Percentiles rank a stretch among this genome's conserved stretches.
Evolutionary conservation across 2,113 vertebrate species (phyloP).

Genomic region (Phyllostomus hastatus): DNA sequence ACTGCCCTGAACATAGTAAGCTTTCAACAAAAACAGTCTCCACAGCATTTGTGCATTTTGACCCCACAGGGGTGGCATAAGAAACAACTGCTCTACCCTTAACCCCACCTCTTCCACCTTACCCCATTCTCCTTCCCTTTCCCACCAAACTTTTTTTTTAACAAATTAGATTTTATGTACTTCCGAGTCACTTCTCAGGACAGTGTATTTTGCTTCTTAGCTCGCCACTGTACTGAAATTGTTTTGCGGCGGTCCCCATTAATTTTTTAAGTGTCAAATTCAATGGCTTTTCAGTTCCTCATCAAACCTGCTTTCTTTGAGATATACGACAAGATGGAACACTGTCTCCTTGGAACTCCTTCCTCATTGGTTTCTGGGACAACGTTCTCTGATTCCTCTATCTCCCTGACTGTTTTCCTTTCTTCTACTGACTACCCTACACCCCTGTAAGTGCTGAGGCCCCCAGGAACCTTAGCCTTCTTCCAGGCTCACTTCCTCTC

Average conservation of each 20-base stretch:
- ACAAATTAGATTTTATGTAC: background rate
- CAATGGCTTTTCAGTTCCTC: background rate
- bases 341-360: background rate
- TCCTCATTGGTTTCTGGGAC: background rate
- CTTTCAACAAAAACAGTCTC: background rate
- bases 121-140: background rate
- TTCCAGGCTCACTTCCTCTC: background rate
- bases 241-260: background rate
- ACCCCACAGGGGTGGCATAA: too few relatives aligned
- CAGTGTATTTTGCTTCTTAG: background rate
- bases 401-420: background rate
- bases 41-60: background rate
- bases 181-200: background rate
- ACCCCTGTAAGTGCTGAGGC: accelerated
- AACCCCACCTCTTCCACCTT: background rate
- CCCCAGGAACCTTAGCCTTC: background rate
- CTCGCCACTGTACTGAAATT: background rate
- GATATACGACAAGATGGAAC: background rate
- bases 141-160: background rate
- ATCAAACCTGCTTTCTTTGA: background rate
- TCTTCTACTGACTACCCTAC: background rate
- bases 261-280: background rate
- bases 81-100: background rate
- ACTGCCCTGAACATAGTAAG: background rate
- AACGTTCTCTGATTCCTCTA: background rate